Percentiles rank a stretch among this genome's conserved stretches.
Evolutionary conservation across 2,797 vertebrate genomes (phyloP).

Genomic region (Pelodytes ibericus): DNA sequence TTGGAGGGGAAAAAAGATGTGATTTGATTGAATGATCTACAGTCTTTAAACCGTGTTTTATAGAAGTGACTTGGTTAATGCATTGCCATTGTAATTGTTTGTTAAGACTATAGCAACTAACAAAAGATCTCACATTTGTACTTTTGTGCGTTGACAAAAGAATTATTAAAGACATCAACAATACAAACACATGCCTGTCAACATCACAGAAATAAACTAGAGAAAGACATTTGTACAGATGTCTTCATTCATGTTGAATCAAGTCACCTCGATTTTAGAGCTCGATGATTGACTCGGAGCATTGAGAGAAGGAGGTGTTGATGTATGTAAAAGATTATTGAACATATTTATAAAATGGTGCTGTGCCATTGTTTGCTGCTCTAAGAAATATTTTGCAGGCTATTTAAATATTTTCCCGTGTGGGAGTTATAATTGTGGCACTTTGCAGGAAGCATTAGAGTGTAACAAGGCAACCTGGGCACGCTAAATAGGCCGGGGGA

Average conservation of each 20-base stretch:
- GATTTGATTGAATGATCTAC: slow-evolving; percentile 39
- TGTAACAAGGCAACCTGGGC: too few relatives aligned
- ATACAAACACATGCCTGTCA: slow-evolving; percentile 48
- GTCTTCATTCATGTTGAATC: slow-evolving; percentile 55
- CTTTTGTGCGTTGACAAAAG: slow-evolving; percentile 43
- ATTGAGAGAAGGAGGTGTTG: slow-evolving; percentile 31
- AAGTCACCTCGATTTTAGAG: slow-evolving; percentile 48
- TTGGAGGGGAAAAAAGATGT: slow-evolving; percentile 27
- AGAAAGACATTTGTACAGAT: slow-evolving; percentile 48
- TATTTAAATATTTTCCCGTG: not conserved
- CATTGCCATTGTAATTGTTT: slow-evolving; percentile 38
- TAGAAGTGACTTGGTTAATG: slow-evolving; percentile 32
- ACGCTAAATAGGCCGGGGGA: too few relatives aligned
- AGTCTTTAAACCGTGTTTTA: slow-evolving; percentile 37
- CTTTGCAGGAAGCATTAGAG: too few relatives aligned
- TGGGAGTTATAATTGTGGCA: too few relatives aligned
- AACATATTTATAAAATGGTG: slow-evolving; percentile 10
- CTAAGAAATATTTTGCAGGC: not conserved
- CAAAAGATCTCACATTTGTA: slow-evolving; percentile 36
- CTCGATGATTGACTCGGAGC: slow-evolving; percentile 39
- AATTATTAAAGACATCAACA: slow-evolving; percentile 53
- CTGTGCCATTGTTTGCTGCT: not conserved
- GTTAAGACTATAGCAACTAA: slow-evolving; percentile 50
- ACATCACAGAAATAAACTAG: slow-evolving; percentile 25
- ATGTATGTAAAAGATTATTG: slow-evolving; percentile 11